Percentiles rank a stretch among this genome's conserved stretches.
Conservation (phyloP, 2,888 invertebrate species). For the Bembecia ichneumoniformis region DNA sequence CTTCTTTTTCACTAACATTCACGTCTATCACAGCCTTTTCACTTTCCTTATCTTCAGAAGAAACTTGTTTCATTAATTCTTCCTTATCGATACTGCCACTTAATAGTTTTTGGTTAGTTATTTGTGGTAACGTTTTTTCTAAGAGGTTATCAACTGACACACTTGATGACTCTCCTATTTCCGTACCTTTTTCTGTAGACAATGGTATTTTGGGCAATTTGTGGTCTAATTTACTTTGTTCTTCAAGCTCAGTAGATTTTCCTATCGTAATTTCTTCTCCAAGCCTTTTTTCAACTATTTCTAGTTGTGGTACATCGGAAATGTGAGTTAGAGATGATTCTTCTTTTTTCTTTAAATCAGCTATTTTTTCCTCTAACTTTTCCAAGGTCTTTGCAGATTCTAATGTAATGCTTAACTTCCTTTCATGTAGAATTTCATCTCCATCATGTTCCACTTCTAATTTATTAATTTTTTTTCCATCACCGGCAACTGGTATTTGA, state of each 20-base stretch:
- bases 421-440: slow-evolving; percentile 16
- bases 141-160: too few species aligned
- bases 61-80: not conserved
- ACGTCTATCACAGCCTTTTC: not conserved
- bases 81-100: not conserved
- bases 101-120: not conserved
- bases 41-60: not conserved
- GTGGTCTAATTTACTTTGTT: too few species aligned
- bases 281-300: not conserved
- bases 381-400: slow-evolving; percentile 57
- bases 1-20: not conserved
- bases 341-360: slow-evolving; percentile 45
- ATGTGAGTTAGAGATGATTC: slow-evolving; percentile 7
- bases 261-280: not conserved
- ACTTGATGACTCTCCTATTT: too few species aligned
- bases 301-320: not conserved
- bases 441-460: slow-evolving; percentile 1
- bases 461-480: slow-evolving; percentile 4
- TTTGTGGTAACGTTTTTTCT: not conserved
- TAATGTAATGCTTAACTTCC: slow-evolving; percentile 34
- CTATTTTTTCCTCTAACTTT: slow-evolving; percentile 59
- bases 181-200: too few species aligned
- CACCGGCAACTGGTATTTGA: slow-evolving; percentile 40
- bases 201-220: too few species aligned
- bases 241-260: too few species aligned